Base-by-base conservation (phyloP, 1,140 invertebrate species). In the Drosophila simulans region DNA sequence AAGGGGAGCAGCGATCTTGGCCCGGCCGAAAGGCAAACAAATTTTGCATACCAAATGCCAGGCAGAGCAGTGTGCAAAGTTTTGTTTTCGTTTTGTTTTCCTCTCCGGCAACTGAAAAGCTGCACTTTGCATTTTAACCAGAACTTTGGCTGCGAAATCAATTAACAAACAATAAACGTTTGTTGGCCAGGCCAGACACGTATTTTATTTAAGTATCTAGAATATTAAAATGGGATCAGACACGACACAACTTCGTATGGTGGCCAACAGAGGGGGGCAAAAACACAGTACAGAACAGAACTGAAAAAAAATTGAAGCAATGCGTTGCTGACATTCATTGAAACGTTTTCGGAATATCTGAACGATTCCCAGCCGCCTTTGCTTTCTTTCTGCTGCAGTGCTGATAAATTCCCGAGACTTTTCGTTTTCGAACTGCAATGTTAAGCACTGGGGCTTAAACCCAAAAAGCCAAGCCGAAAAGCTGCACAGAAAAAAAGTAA, bases 191-290 rank as follows among this genome's bases (percentile, higher is more conserved):
- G 85, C 86, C 85, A 90, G 88, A 91, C 83, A 88, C 83, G 83
- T 85, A 88, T 85, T 91, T 89, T 89, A 91, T 89, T 91, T 82
- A 89, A 91, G 89, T 91, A 91, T 91, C 89, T 91, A 91, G 89
- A 91, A 91, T 91, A 91, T 91, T 91, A 91, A 91, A 91, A 91
- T 91, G 89, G 89, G 89, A 91, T 91, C 89, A 91, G 84, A 89
- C 84, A 83, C 82, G 80, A 90, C 79, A 57, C 59, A 48, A 77
- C 58, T 51, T 57, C 46, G 57, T 70, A 42, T 31, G 22, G 49
- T 4, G 37, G 13, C 11, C 4, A 13, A 5, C 11, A 13, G 37
- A 4, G 37, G 37, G 37, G 35, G 12, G 10, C 17, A 40, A 31
- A 59, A 43, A 40, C 55, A 37, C 31, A 34, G 27, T n/a, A n/a